Percentiles rank a stretch among this genome's conserved stretches.
Evolutionary conservation across 2,113 vertebrate genomes (phyloP).

Genomic region (Egretta garzetta): DNA sequence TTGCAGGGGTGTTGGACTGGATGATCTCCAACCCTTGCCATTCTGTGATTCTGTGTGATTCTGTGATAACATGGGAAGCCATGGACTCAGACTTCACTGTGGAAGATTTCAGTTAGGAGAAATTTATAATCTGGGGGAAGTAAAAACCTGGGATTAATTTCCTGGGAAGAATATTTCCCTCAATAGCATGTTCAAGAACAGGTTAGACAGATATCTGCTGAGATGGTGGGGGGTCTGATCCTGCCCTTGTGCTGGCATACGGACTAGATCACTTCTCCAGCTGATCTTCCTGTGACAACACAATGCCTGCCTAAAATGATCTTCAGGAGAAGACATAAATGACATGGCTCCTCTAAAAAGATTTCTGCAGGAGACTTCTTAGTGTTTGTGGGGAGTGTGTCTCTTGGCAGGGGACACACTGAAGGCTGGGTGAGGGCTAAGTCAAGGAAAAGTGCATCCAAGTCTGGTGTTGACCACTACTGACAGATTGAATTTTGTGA

Average conservation of each 20-base stretch:
- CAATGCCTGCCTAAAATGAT: not conserved
- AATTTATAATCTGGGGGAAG: not conserved
- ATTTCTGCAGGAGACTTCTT: not conserved
- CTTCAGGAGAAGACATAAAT: not conserved
- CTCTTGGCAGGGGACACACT: not conserved
- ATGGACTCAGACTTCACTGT: no score
- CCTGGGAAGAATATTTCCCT: not conserved
- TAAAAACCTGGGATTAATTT: not conserved
- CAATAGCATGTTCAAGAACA: not conserved
- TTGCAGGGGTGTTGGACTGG: no score
- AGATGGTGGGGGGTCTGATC: not conserved
- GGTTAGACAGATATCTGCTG: not conserved
- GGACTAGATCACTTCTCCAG: not conserved
- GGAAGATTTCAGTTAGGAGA: not conserved
- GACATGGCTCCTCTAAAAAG: not conserved
- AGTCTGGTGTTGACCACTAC: not conserved
- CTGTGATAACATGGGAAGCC: not conserved
- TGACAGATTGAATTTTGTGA: not conserved
- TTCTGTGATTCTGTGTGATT: no score
- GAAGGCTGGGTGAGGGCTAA: not conserved
- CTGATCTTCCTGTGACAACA: not conserved
- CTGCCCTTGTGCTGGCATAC: not conserved
- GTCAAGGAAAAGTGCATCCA: not conserved
- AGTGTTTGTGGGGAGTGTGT: not conserved
- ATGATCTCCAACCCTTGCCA: no score